Evolutionary conservation across 2,797 vertebrate genomes (phyloP), one percentile per base, ranked within the genome.

Genomic region (Pagetopsis macropterus): DNA sequence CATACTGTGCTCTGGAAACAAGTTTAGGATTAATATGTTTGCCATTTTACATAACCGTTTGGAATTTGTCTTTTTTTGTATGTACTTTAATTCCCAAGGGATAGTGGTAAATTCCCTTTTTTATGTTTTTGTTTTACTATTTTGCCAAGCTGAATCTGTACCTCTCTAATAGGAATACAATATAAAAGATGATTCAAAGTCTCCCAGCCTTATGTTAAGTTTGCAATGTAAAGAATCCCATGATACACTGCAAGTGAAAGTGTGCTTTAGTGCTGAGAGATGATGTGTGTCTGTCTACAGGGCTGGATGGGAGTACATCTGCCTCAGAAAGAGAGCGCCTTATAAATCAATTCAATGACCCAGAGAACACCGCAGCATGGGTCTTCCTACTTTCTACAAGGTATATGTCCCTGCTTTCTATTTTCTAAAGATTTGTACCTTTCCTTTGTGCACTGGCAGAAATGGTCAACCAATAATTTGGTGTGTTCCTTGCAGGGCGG

Each of bases 311-410:
- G 57, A 98, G 98, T 85, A 99, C 98, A 4, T 98, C 98, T 46
- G 96, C 97, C 45, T 96, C 97, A 0, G 98, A 99, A 88, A 95
- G 98, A 88, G 98, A 99, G 60, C 93, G 97, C 37, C 95, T 99
- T 66, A 99, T 99, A 87, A 99, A 98, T 91, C 97, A 98, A 93
- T 99, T 99, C 89, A 99, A 99, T 72, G 97, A 99, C 87, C 95
- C 97, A 17, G 94, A 92, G 82, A 99, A 99, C 82, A 91, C 46
- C 9, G 77, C 93, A 57, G 89, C 97, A 46, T 98, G 95, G 95
- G 93, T 99, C 40, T 99, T 99, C 83, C 93, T 99, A 45, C 94
- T 99, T 45, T 99, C 98, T 51, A 99, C 98, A 59, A 96, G 98
- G 98, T 98, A 91, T 86, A 85, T 60, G 9, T 65, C 51, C 49